Conservation (phyloP, 2,797 vertebrate species). For the Crocidura indochinensis region DNA sequence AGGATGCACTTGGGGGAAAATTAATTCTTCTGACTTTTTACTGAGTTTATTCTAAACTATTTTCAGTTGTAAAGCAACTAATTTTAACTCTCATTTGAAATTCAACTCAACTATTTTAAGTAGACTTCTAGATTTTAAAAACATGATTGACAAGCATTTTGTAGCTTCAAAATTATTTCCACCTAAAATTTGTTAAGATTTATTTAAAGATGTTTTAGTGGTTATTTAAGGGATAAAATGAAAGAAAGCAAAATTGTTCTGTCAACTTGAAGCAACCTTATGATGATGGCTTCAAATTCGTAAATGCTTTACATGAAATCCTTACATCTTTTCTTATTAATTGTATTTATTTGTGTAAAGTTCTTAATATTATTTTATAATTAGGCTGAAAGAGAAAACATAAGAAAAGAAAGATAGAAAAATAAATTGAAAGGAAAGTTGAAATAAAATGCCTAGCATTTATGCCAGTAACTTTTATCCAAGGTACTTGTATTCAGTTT, state of each 20-base stretch:
- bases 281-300: background rate
- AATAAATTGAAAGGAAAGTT: background rate
- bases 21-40: background rate
- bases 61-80: slow-evolving; percentile 31
- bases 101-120: slow-evolving; percentile 31
- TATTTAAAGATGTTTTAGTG: slow-evolving; percentile 40
- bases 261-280: background rate
- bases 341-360: background rate
- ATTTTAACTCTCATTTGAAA: slow-evolving; percentile 24
- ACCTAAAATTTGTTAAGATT: slow-evolving; percentile 47
- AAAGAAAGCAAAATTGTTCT: slow-evolving; percentile 19
- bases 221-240: background rate
- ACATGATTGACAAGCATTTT: slow-evolving; percentile 6
- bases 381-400: slow-evolving; percentile 21
- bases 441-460: background rate
- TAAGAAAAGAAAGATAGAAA: background rate
- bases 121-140: background rate
- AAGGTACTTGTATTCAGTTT: background rate
- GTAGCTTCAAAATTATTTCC: slow-evolving; percentile 49
- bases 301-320: background rate
- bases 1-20: background rate
- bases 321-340: background rate
- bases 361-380: background rate
- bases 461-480: background rate
- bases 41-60: slow-evolving; percentile 24